phyloP scores from a whole-genome alignment of 35 echinoderm and acorn worm species.

The Ophioderma brevispina region DNA sequence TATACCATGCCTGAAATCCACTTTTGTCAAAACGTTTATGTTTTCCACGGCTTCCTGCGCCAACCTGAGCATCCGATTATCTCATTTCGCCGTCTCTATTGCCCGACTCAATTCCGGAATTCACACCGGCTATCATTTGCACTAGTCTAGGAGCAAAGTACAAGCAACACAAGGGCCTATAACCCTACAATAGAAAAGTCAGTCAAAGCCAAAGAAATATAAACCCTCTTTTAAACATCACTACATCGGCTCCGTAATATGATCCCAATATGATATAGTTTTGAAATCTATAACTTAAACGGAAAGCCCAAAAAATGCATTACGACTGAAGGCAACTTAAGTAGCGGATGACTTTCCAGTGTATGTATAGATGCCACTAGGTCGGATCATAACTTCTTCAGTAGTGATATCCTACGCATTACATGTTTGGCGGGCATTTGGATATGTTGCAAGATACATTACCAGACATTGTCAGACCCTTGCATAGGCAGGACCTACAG shows the following conservation, averaged over 20 bases:
- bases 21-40: neutral
- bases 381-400: neutral
- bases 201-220: neutral
- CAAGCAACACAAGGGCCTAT: neutral
- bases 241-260: neutral
- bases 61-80: neutral
- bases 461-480: neutral
- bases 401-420: neutral
- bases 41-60: neutral
- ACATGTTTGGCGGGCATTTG: neutral
- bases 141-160: neutral
- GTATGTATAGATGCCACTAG: neutral
- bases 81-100: neutral
- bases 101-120: neutral
- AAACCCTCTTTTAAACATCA: neutral
- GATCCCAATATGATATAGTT: neutral
- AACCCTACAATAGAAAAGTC: neutral
- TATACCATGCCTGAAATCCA: neutral
- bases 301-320: neutral
- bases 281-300: neutral
- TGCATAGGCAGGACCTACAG: neutral
- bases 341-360: neutral
- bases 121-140: neutral
- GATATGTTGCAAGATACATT: neutral
- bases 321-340: neutral